These are phyloP conservation scores for Spialia ferax DNA, from an alignment of 2,888 invertebrate genomes.

Conservation along the genomic window DNA sequence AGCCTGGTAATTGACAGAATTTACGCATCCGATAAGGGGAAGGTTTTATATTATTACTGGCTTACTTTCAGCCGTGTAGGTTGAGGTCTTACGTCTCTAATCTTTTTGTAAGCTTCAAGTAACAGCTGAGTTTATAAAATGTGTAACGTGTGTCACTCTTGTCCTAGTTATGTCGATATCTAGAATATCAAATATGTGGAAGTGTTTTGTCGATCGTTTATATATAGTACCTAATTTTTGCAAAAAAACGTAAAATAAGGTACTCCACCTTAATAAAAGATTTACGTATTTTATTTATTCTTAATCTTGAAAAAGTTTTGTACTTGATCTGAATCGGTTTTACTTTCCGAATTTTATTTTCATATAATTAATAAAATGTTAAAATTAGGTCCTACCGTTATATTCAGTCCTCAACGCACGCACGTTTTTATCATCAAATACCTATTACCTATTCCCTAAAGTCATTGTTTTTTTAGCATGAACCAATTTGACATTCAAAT, in stretches of 20 bases:
- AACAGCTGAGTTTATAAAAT: constrained; percentile 26
- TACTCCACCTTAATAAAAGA: no score
- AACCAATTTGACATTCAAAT: no score
- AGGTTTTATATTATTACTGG: constrained; percentile 56
- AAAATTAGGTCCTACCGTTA: no score
- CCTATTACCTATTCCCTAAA: no score
- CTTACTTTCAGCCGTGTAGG: constrained; percentile 47
- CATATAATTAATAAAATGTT: no score
- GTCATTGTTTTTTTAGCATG: no score
- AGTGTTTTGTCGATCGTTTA: not conserved
- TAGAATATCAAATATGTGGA: not conserved
- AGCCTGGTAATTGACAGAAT: constrained; percentile 73
- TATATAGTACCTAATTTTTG: not conserved
- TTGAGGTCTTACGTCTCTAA: constrained; percentile 37
- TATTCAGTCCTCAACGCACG: no score
- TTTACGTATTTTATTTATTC: no score
- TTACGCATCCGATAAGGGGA: constrained; percentile 71
- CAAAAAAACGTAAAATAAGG: not conserved
- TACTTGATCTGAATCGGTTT: no score
- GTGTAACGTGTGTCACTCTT: constrained; percentile 13
- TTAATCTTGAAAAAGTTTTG: no score
- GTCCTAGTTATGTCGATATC: not conserved
- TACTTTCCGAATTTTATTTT: no score
- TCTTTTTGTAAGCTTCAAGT: constrained; percentile 34
- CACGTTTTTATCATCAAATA: no score